These are phyloP conservation scores for Leptopilina clavipes DNA, from an alignment of 1,140 invertebrate genomes.

Conservation along the genomic window DNA sequence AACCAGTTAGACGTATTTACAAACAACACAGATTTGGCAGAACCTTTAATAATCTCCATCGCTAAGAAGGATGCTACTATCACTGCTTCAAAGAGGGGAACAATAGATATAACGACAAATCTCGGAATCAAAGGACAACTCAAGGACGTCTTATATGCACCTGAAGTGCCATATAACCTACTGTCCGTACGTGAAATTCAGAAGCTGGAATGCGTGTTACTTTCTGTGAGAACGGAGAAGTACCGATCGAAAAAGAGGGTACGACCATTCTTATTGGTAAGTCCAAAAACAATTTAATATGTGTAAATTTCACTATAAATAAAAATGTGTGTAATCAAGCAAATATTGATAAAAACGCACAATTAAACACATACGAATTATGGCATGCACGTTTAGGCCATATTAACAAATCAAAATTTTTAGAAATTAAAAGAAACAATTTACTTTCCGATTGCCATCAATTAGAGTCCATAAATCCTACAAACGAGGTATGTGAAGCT, in stretches of 20 bases:
- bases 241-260: conserved; percentile 53
- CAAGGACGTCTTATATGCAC: conserved; percentile 54
- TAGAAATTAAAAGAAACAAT: conserved; percentile 60
- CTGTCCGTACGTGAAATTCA: conserved; percentile 61
- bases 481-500: conserved; percentile 65
- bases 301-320: conserved; percentile 41
- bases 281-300: conserved; percentile 55
- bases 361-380: conserved; percentile 58
- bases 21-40: neutral
- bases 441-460: conserved; percentile 59
- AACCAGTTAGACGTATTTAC: neutral
- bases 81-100: conserved; percentile 51
- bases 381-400: conserved; percentile 67
- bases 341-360: conserved; percentile 36
- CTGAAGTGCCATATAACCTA: conserved; percentile 57
- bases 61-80: conserved; percentile 52
- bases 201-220: conserved; percentile 54
- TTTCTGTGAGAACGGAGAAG: conserved; percentile 54
- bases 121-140: conserved; percentile 45
- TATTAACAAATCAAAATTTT: conserved; percentile 63
- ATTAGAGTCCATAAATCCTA: conserved; percentile 54
- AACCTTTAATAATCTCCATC: conserved; percentile 38
- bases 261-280: conserved; percentile 56
- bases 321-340: conserved; percentile 41
- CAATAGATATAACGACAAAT: conserved; percentile 44